A percentile compares a stretch with the other conserved stretches of the same genome.
Conservation (phyloP, 1,140 invertebrate genomes). For the Drosophila oshimai region DNA sequence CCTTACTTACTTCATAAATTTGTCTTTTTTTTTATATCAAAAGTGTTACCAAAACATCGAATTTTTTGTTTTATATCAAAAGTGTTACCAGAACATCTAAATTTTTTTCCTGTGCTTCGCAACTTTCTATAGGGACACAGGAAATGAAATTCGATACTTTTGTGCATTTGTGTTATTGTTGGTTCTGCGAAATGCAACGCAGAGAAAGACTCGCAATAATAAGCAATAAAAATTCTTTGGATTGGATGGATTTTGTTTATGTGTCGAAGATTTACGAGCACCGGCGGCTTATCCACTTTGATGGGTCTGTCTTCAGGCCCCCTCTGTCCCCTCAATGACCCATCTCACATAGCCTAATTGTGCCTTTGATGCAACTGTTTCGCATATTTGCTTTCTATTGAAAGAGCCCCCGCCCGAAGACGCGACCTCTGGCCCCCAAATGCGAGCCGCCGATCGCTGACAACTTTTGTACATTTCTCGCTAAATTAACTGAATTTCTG, state of each 20-base stretch:
- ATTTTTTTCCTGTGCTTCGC: not conserved
- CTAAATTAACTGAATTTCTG: constrained; percentile 81
- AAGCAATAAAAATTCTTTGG: constrained; percentile 77
- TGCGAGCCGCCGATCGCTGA: constrained; percentile 44
- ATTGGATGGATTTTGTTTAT: constrained; percentile 68
- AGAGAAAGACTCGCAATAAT: constrained; percentile 57
- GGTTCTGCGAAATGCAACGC: constrained; percentile 48
- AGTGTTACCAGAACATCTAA: too few relatives aligned
- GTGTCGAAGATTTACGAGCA: constrained; percentile 65
- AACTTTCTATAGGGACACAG: constrained; percentile 60
- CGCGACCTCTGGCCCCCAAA: constrained; percentile 54
- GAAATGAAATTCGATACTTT: constrained; percentile 82
- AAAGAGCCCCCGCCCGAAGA: constrained; percentile 12
- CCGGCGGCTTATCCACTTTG: constrained; percentile 71
- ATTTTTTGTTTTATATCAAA: too few relatives aligned
- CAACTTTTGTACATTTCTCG: constrained; percentile 79
- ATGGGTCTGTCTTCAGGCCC: constrained; percentile 22
- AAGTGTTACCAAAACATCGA: too few relatives aligned
- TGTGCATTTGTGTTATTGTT: constrained; percentile 42
- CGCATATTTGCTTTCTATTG: constrained; percentile 72
- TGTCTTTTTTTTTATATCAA: too few relatives aligned
- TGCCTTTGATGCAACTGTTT: constrained; percentile 79
- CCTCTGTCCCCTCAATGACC: not conserved
- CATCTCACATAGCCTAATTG: constrained; percentile 56
- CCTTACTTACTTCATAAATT: too few relatives aligned